A percentile compares a stretch with the other conserved stretches of the same genome.
Evolutionary conservation across 1,140 invertebrate genomes (phyloP).

Genomic region (Phortica variegata): DNA sequence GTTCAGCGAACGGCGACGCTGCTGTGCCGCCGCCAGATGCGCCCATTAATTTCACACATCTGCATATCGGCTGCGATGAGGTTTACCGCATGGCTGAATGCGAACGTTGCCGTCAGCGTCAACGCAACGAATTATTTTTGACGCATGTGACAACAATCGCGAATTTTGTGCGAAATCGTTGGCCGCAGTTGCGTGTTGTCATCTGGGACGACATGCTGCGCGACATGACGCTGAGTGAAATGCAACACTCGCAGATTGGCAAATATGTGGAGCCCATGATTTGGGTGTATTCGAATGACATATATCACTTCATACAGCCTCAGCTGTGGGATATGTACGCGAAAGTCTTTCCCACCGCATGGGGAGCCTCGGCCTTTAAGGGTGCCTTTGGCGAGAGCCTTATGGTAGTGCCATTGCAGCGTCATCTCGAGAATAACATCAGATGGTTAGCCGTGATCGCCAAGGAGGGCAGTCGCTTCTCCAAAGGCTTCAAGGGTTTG

Average conservation of each 20-base stretch:
- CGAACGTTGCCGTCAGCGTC: constrained; percentile 65
- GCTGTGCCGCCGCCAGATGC: constrained; percentile 30
- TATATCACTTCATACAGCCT: constrained; percentile 60
- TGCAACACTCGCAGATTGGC: constrained; percentile 71
- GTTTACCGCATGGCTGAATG: constrained; percentile 84
- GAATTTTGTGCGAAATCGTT: constrained; percentile 65
- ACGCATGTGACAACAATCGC: constrained; percentile 69
- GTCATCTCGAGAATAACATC: constrained; percentile 72
- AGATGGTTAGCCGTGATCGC: constrained; percentile 69
- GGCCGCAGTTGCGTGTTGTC: constrained; percentile 70
- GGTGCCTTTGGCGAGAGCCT: constrained; percentile 78
- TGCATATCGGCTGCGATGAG: constrained; percentile 83
- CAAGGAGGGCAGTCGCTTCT: constrained; percentile 57
- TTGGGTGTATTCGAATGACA: constrained; percentile 74
- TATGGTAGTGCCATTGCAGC: constrained; percentile 67
- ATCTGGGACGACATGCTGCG: constrained; percentile 97
- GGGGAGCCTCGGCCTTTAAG: constrained; percentile 66
- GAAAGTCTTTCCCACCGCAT: constrained; percentile 80
- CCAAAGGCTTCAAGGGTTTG: constrained; percentile 65
- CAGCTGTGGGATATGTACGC: constrained; percentile 78
- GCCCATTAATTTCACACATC: constrained; percentile 65
- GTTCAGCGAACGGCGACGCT: background rate
- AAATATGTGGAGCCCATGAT: constrained; percentile 82
- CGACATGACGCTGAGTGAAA: constrained; percentile 66
- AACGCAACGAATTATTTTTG: constrained; percentile 67